These are phyloP conservation scores for Caenorhabditis latens DNA, from an alignment of 1,140 invertebrate genomes.

Conservation along the genomic window DNA sequence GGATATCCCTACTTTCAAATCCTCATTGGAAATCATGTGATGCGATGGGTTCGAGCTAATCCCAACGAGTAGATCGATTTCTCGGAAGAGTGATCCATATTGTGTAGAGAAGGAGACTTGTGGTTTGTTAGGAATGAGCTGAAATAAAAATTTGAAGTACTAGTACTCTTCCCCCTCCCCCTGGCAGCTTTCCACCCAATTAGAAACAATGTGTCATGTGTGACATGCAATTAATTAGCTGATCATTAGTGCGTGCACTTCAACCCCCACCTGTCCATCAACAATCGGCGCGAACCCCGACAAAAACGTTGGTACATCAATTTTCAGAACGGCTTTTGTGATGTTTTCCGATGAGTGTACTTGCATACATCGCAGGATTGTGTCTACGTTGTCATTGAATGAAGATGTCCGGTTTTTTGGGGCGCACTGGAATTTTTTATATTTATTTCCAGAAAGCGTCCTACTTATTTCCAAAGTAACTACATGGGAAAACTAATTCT, in stretches of 20 bases:
- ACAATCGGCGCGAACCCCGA: slow-evolving; percentile 83
- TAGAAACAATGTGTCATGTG: slow-evolving; percentile 50
- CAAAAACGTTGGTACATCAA: slow-evolving; percentile 79
- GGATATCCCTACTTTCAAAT: slow-evolving; percentile 89
- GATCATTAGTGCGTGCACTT: slow-evolving; percentile 52
- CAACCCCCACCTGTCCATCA: slow-evolving; percentile 82
- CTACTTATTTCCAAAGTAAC: not conserved
- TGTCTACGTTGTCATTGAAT: slow-evolving; percentile 67
- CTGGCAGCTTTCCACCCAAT: slow-evolving; percentile 6
- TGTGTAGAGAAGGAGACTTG: slow-evolving; percentile 76
- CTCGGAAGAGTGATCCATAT: slow-evolving; percentile 75
- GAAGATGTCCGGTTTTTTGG: slow-evolving; percentile 32
- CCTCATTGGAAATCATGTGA: slow-evolving; percentile 88
- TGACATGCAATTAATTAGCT: slow-evolving; percentile 46
- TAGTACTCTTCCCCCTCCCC: no score
- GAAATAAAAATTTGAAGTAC: slow-evolving; percentile 49
- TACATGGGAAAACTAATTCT: not conserved
- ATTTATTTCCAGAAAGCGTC: not conserved
- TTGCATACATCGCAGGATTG: slow-evolving; percentile 72
- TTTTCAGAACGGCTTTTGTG: slow-evolving; percentile 82
- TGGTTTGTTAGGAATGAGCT: slow-evolving; percentile 77
- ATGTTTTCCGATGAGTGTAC: slow-evolving; percentile 84
- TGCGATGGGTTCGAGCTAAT: slow-evolving; percentile 91
- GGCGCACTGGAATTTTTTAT: slow-evolving; percentile 58
- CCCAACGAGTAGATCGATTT: slow-evolving; percentile 89